Conservation (phyloP, 2,888 invertebrate species). For the Dolichopus griseipennis region DNA sequence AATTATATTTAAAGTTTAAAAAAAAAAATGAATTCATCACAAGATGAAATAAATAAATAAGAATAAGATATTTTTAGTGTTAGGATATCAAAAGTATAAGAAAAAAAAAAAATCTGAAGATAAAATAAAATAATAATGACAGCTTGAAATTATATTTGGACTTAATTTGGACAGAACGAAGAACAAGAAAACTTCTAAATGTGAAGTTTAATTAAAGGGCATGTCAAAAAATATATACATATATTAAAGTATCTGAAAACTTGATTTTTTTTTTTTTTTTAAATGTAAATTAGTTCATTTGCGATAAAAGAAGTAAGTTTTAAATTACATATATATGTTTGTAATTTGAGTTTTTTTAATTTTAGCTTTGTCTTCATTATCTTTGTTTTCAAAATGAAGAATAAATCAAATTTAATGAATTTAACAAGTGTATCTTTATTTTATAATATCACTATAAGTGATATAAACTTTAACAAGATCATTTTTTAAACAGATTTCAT, state of each 20-base stretch:
- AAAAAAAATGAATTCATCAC: no score
- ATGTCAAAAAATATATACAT: background rate
- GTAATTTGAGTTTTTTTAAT: no score
- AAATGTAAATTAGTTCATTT: background rate
- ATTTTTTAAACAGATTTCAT: no score
- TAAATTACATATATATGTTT: no score
- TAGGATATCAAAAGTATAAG: background rate
- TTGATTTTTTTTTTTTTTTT: background rate
- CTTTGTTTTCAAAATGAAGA: no score
- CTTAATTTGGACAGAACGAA: background rate
- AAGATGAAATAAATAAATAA: background rate
- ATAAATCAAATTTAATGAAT: no score
- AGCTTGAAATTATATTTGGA: background rate
- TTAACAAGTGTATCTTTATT: no score
- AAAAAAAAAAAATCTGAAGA: background rate
- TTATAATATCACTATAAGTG: no score
- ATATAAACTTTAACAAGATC: no score
- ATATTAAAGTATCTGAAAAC: background rate
- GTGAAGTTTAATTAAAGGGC: background rate
- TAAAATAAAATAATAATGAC: background rate
- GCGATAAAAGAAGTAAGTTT: no score
- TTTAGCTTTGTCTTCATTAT: no score
- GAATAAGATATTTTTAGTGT: background rate
- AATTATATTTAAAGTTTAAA: no score
- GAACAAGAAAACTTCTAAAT: background rate